phyloP scores from a whole-genome alignment of 2,113 vertebrate genomes.

The Donacobius atricapilla region DNA sequence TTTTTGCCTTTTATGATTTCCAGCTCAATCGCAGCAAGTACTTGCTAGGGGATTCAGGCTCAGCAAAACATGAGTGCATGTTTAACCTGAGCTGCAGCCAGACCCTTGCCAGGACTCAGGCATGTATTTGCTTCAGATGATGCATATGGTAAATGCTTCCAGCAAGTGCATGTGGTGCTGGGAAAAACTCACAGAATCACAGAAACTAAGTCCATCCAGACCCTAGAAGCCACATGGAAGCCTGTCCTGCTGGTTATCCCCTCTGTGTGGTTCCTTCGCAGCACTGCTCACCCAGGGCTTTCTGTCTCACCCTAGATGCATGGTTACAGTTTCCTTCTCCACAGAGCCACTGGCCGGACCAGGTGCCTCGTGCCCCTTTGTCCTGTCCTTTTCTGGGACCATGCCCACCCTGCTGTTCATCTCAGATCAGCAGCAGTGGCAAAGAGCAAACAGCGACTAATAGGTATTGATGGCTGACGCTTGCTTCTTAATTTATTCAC shows the following conservation, averaged over 20 bases:
- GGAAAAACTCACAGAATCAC: neutral
- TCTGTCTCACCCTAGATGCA: neutral
- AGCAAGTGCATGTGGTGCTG: neutral
- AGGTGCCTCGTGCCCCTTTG: neutral
- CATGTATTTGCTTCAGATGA: neutral
- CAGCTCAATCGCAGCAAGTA: neutral
- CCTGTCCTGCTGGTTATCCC: neutral
- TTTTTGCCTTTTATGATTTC: neutral
- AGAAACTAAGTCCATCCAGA: neutral
- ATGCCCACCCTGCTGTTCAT: neutral
- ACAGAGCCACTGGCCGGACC: neutral
- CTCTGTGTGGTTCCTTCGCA: neutral
- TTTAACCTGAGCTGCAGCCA: neutral
- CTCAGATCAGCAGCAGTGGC: neutral
- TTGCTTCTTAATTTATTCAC: neutral
- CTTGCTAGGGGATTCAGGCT: neutral
- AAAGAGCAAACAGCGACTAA: neutral
- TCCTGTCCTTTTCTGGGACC: neutral
- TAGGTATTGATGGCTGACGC: neutral
- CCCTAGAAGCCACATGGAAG: neutral
- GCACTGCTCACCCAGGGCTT: neutral
- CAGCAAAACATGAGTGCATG: neutral
- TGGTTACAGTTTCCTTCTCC: neutral
- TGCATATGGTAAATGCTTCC: neutral
- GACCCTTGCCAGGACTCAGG: neutral